A percentile compares a stretch with the other conserved stretches of the same genome.
These are phyloP conservation scores for Stegana nigrithorax DNA, from an alignment of 2,888 invertebrate genomes.

Conservation along the genomic window DNA sequence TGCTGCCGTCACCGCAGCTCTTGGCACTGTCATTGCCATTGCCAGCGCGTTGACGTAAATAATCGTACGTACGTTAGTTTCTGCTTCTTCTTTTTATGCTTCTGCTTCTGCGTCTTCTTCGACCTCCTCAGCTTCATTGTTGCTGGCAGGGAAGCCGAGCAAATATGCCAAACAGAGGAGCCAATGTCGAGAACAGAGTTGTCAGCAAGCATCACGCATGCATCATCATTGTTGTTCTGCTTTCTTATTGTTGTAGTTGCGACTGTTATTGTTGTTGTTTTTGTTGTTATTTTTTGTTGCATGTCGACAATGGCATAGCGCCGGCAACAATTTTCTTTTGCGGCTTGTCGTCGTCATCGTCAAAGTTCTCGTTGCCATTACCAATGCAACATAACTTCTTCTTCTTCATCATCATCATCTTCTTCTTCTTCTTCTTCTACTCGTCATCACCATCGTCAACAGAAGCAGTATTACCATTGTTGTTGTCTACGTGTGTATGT, in stretches of 20 bases:
- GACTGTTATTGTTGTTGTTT: constrained; percentile 49
- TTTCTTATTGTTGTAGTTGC: constrained; percentile 52
- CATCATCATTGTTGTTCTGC: constrained; percentile 21
- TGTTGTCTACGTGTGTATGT: constrained; percentile 19
- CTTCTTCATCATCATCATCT: neutral
- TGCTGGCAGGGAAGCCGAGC: too few species aligned
- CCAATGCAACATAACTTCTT: too few species aligned
- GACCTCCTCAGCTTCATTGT: too few species aligned
- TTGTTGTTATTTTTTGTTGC: constrained; percentile 24
- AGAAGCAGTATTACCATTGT: neutral
- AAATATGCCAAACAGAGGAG: too few species aligned
- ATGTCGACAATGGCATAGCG: too few species aligned
- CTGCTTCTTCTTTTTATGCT: too few species aligned
- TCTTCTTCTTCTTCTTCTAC: neutral
- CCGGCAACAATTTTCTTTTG: constrained; percentile 21
- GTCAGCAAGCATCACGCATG: neutral
- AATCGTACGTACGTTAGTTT: too few species aligned
- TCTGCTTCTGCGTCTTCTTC: too few species aligned
- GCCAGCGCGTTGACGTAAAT: too few species aligned
- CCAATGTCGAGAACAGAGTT: constrained; percentile 41
- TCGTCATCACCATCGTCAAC: neutral
- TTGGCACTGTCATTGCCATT: too few species aligned
- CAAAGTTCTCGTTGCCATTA: neutral
- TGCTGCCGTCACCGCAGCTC: too few species aligned
- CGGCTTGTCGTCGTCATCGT: constrained; percentile 34